Percentiles rank a stretch among this genome's conserved stretches.
These are phyloP conservation scores for Lamproptera curius DNA, from an alignment of 2,888 invertebrate genomes.

Conservation along the genomic window DNA sequence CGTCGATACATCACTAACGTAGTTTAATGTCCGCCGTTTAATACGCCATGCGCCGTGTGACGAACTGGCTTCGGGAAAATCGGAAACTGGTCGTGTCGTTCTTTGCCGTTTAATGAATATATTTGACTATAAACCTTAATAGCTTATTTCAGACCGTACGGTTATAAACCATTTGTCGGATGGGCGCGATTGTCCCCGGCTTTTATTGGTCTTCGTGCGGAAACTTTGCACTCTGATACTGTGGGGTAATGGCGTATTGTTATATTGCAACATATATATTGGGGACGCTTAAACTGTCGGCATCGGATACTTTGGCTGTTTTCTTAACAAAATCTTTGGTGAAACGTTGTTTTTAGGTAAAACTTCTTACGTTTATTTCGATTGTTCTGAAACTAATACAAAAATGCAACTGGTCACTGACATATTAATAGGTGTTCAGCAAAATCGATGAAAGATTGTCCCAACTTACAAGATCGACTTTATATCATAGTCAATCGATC, in stretches of 20 bases:
- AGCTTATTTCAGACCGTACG: constrained; percentile 11
- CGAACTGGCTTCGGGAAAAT: constrained; percentile 33
- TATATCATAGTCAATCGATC: too few species aligned
- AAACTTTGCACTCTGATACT: neutral
- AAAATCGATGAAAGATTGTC: too few species aligned
- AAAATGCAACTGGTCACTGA: too few species aligned
- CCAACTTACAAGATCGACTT: too few species aligned
- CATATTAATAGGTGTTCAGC: too few species aligned
- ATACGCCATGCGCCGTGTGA: constrained; percentile 30
- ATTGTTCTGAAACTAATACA: too few species aligned
- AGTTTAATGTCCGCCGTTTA: constrained; percentile 33
- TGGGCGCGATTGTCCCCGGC: neutral
- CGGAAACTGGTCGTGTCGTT: constrained; percentile 25
- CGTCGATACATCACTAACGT: constrained; percentile 22
- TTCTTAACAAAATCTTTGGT: too few species aligned
- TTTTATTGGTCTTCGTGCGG: neutral
- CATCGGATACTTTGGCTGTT: too few species aligned
- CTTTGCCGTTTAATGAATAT: constrained; percentile 19
- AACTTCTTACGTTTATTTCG: too few species aligned
- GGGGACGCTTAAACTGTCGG: too few species aligned
- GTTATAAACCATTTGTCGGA: constrained; percentile 11
- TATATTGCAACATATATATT: too few species aligned
- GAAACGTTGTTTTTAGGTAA: too few species aligned
- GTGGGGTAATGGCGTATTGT: constrained; percentile 2
- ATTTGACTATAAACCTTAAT: constrained; percentile 19